Conservation (phyloP, 2,888 invertebrate genomes). For the Phengaris arion region DNA sequence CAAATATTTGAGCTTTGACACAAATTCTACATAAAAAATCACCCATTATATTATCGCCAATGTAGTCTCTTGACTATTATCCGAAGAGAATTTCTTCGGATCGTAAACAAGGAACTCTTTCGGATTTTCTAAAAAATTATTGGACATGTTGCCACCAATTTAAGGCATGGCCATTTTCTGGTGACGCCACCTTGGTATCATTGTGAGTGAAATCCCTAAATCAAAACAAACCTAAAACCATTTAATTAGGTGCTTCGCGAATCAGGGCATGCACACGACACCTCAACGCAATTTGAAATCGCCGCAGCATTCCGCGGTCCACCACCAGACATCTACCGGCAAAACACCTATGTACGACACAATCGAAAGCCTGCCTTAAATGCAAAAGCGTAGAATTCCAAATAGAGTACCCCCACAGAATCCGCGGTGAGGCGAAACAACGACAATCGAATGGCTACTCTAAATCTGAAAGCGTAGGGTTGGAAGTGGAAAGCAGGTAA, state of each 20-base stretch:
- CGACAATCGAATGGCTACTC: background rate
- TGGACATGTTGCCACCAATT: too few species aligned
- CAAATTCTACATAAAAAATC: too few species aligned
- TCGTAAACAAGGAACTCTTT: too few species aligned
- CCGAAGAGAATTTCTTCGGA: too few species aligned
- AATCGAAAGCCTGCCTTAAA: background rate
- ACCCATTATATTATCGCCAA: too few species aligned
- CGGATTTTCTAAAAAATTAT: too few species aligned
- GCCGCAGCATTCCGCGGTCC: constrained; percentile 43
- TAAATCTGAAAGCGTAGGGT: background rate
- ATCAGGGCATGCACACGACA: constrained; percentile 14
- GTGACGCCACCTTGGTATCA: too few species aligned
- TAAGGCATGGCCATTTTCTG: too few species aligned
- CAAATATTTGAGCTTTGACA: too few species aligned
- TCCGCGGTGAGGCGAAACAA: background rate
- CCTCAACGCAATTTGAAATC: constrained; percentile 30
- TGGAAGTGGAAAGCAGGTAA: background rate
- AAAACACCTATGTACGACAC: constrained; percentile 26
- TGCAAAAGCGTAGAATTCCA: background rate
- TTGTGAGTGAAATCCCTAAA: background rate
- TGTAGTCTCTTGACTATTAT: too few species aligned
- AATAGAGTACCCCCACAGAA: background rate
- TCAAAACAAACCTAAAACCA: constrained; percentile 6
- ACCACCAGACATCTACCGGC: constrained; percentile 36
- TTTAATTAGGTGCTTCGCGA: constrained; percentile 5